Base-by-base conservation (phyloP, 2,888 invertebrate genomes). In the Neoascia interrupta region DNA sequence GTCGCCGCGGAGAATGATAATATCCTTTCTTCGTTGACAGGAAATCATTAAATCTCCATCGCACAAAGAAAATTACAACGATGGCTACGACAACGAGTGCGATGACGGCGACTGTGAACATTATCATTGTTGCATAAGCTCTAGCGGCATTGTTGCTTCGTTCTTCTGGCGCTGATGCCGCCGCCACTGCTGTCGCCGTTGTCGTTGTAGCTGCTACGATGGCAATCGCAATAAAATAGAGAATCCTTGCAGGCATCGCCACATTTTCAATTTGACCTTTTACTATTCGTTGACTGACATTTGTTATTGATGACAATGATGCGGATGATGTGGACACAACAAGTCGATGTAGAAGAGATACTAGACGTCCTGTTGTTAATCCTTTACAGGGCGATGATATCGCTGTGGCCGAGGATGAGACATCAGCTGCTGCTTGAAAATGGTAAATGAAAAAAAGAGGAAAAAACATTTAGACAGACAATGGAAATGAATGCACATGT, bases 261-360 rank as follows among this genome's bases (percentile, higher is more conserved):
- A 64, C 54, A 61, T 61, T 68, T 74, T 70, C 61, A 64, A 75
- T 75, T 81, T 73, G 81, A 73, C 76, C 76, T 72, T 73, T 72
- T 64, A 61, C 28, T 36, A 79, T 49, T 56, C 56, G 73, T 56
- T 69, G 72, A 60, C 81, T 74, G 82, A 81, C 82, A 73, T 74
- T 73, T 81, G 81, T 82, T 82, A 82, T 82, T 81, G 82, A 82
- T 82, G 81, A 81, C 75, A 81, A 82, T 68, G 82, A 81, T 70
- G 81, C 82, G 37, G 82, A 82, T 76, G 81, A 82, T 76, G 79
- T 74, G 73, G 79, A 79, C 66, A 79, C 79, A 61, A 68, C 73
- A 61, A 79, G 49, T 73, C 73, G 54, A 73, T 79, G 66, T 31
- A 79, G 79, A 45, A 60, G 60, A 37, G 79, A 54, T 49, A 66